Base-by-base conservation (phyloP, 2,888 invertebrate species). In the Noctua janthe region DNA sequence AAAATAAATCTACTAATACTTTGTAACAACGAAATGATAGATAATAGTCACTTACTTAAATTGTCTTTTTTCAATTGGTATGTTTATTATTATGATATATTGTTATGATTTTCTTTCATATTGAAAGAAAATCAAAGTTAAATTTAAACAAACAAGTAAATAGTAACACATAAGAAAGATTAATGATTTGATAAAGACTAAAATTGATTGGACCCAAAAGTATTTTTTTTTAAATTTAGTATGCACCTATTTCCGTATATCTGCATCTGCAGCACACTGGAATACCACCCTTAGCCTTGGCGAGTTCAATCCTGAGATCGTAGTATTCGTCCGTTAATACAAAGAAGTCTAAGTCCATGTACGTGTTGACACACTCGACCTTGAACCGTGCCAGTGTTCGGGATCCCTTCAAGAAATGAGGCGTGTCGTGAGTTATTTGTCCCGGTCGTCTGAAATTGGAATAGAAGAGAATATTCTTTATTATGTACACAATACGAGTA, bases 271-370 rank as follows among this genome's bases (percentile, higher is more conserved):
- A 66, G 66, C 66, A 66, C 0, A 66, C 39, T 20, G 66, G 66
- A 20, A 66, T 66, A 20, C 66, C 66, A 39, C 66, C 66, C 39
- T 66, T 66, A 39, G 20, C 66, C 35, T 7, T 66, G 4, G 74
- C 88, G 1, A 66, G 54, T 39, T 91, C 88, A 20, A 89, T 1
- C 5, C 35, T 51, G 3, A 39, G 66, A 2, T 66, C 35, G 20
- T 39, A 66, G 20, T 85, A 76, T 10, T 67, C 56, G 20, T 64
- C 39, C 11, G 81, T 76, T 23, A 91, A 70, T 2, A 91, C 91
- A 10, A 88, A 64, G 66, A 90, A 91, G 2, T 82, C 83, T 43
- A 72, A 85, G 23, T 88, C n/a, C 35, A 88, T 71, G 8, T 39
- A 74, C 1, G 67, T 74, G 54, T 85, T 77, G 4, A 72, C 72